Conservation (phyloP, 2,888 invertebrate genomes). For the Crepidodera aurea region DNA sequence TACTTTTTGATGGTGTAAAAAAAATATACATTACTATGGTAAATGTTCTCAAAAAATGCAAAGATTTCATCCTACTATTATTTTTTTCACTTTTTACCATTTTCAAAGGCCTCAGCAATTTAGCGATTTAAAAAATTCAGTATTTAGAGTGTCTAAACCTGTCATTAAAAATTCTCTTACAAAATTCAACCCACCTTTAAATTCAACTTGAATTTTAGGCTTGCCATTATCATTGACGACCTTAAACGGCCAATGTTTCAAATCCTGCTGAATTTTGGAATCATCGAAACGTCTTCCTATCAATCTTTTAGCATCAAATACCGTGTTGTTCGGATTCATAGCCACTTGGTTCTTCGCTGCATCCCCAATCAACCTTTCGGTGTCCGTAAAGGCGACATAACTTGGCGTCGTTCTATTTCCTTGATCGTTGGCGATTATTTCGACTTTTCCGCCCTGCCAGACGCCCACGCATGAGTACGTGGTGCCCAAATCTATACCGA, state of each 20-base stretch:
- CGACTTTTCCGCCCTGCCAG: slow-evolving; percentile 82
- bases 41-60: no score
- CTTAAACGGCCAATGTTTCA: slow-evolving; percentile 86
- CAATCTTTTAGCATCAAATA: slow-evolving; percentile 75
- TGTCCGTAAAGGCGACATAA: slow-evolving; percentile 77
- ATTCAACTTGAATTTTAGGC: slow-evolving; percentile 74
- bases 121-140: no score
- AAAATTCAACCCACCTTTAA: slow-evolving; percentile 71
- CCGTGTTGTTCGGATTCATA: slow-evolving; percentile 77
- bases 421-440: slow-evolving; percentile 88
- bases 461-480: slow-evolving; percentile 87
- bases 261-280: slow-evolving; percentile 77
- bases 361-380: slow-evolving; percentile 73
- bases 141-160: no score
- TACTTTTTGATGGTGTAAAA: no score
- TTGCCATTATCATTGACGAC: slow-evolving; percentile 72
- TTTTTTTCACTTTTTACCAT: no score
- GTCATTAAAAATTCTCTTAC: no score
- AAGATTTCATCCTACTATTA: no score
- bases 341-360: slow-evolving; percentile 77
- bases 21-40: no score
- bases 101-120: no score
- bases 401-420: slow-evolving; percentile 90
- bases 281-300: slow-evolving; percentile 84
- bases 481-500: slow-evolving; percentile 75